Evolutionary conservation across 2,113 vertebrate genomes (phyloP).

Genomic region (Peromyscus leucopus): DNA sequence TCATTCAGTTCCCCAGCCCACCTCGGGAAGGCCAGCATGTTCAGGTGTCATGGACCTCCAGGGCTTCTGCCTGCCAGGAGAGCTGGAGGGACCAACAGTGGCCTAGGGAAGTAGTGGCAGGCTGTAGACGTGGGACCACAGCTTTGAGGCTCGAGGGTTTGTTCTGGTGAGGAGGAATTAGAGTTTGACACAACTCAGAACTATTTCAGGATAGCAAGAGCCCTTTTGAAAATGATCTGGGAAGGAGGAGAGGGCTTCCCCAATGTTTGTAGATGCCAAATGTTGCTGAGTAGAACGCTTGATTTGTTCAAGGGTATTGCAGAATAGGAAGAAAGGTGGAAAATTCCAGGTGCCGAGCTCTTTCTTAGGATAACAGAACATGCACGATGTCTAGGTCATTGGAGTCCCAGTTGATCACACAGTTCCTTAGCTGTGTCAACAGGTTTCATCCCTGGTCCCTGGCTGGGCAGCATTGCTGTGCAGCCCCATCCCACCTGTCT

Average conservation of each 20-base stretch:
- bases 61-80: background rate
- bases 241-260: background rate
- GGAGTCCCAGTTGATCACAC: background rate
- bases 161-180: background rate
- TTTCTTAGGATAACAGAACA: background rate
- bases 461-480: accelerated
- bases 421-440: background rate
- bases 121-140: accelerated
- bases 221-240: background rate
- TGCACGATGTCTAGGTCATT: too few relatives aligned
- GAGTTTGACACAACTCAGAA: background rate
- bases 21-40: too few relatives aligned
- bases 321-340: background rate
- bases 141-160: background rate
- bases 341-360: background rate
- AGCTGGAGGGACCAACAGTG: background rate
- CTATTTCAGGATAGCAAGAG: background rate
- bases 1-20: background rate
- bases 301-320: background rate
- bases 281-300: background rate
- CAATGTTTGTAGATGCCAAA: background rate
- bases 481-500: background rate
- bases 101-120: background rate
- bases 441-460: background rate
- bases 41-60: background rate